Conservation (phyloP, 2,113 vertebrate genomes). For the Nestor notabilis region DNA sequence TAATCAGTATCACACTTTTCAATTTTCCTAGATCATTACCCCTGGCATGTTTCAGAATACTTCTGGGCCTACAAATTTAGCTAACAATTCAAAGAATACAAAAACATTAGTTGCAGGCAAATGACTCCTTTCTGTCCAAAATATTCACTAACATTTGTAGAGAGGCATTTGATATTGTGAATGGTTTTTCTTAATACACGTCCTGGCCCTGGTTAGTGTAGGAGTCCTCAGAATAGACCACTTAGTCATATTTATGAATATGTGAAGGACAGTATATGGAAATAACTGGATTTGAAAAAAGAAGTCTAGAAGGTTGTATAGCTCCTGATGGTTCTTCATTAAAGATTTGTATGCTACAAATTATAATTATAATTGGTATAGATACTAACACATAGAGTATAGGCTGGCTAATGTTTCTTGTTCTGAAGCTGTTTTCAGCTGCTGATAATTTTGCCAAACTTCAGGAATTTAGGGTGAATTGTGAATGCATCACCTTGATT, state of each 20-base stretch:
- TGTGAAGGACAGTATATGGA: not conserved
- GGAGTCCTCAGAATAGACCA: not conserved
- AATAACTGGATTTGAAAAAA: not conserved
- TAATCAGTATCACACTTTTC: constrained; percentile 58
- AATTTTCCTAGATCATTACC: constrained; percentile 59
- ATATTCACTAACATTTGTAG: not conserved
- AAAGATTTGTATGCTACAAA: not conserved
- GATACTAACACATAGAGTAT: not conserved
- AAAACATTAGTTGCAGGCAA: constrained; percentile 16
- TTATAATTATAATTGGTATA: not conserved
- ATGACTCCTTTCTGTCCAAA: constrained; percentile 4
- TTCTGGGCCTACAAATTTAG: constrained; percentile 23
- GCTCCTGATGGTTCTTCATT: not conserved
- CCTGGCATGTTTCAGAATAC: constrained; percentile 34
- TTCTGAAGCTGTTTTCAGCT: not conserved
- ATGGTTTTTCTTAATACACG: not conserved
- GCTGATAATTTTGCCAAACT: not conserved
- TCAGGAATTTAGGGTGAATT: not conserved
- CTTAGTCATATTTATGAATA: not conserved
- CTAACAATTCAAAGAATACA: constrained; percentile 12
- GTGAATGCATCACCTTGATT: not conserved
- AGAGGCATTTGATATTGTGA: not conserved
- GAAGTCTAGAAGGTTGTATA: not conserved
- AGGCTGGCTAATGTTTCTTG: not conserved
- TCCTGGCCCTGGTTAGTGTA: not conserved